Evolutionary conservation across 1,140 invertebrate genomes (phyloP).

Genomic region (Drosophila seguyi): DNA sequence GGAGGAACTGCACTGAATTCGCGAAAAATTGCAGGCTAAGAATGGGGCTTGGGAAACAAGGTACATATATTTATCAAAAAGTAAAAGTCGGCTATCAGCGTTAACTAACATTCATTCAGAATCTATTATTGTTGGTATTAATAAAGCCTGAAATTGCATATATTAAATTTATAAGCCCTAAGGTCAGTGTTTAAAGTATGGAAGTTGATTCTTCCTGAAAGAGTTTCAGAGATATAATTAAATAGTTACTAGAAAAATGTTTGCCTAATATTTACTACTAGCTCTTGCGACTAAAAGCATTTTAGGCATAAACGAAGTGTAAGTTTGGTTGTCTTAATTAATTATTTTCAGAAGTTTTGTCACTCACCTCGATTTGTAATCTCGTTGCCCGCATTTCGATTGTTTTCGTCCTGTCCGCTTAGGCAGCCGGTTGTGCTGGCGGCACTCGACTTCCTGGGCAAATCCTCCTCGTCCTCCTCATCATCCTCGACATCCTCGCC

Average conservation of each 20-base stretch:
- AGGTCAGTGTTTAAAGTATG: background rate
- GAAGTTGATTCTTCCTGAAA: background rate
- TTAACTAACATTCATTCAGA: background rate
- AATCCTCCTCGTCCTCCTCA: conserved; percentile 53
- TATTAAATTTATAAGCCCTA: background rate
- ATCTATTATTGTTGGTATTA: background rate
- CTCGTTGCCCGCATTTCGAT: conserved; percentile 82
- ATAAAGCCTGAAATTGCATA: background rate
- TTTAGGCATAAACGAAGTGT: background rate
- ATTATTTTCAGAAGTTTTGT: background rate
- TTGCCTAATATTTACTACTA: background rate
- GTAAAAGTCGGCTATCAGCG: conserved; percentile 67
- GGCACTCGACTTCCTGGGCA: conserved; percentile 53
- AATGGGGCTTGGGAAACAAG: conserved; percentile 25
- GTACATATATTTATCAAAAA: conserved; percentile 60
- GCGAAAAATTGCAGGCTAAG: conserved; percentile 30
- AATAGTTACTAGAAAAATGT: too few relatives aligned
- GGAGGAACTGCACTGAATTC: conserved; percentile 10
- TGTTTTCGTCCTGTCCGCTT: conserved; percentile 81
- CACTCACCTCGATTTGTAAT: conserved; percentile 78
- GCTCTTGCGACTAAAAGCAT: background rate
- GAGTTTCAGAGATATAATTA: too few relatives aligned
- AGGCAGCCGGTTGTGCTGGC: conserved; percentile 34
- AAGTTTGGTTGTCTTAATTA: background rate
- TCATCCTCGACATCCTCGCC: conserved; percentile 73